These are phyloP conservation scores for Sinotaia quadrata DNA, from an alignment of 2,888 invertebrate species.

Conservation along the genomic window DNA sequence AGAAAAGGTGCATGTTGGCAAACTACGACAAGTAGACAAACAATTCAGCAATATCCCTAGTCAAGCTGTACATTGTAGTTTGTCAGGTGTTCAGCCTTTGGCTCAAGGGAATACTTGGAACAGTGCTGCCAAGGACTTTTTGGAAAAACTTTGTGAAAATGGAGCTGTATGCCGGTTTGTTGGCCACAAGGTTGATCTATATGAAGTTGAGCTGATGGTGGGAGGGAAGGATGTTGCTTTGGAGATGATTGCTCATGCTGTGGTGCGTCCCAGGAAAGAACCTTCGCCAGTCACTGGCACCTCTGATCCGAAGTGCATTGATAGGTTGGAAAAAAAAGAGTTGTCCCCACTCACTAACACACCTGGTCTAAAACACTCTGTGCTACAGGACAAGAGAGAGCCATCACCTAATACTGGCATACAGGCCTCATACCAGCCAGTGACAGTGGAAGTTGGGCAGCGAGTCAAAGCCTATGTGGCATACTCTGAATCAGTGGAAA, in stretches of 20 bases:
- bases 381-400: no score
- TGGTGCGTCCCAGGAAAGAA: conserved; percentile 18
- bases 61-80: conserved; percentile 57
- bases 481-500: conserved; percentile 15
- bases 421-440: no score
- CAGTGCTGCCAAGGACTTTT: conserved; percentile 50
- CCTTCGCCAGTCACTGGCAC: neutral
- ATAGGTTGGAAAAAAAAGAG: no score
- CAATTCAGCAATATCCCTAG: conserved; percentile 50
- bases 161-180: conserved; percentile 49
- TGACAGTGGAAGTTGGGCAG: no score
- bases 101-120: conserved; percentile 39
- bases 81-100: conserved; percentile 39
- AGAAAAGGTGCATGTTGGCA: conserved; percentile 46
- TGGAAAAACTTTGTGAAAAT: conserved; percentile 53
- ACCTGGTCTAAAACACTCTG: no score
- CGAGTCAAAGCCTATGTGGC: conserved; percentile 1
- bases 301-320: no score
- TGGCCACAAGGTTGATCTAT: conserved; percentile 34
- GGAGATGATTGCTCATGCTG: conserved; percentile 39
- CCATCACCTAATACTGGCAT: no score
- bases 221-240: conserved; percentile 46
- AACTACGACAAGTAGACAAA: conserved; percentile 49
- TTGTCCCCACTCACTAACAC: no score
- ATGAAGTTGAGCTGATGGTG: conserved; percentile 43